Evolutionary conservation across 2,888 invertebrate genomes (phyloP).

Genomic region (Aporophyla nigra): DNA sequence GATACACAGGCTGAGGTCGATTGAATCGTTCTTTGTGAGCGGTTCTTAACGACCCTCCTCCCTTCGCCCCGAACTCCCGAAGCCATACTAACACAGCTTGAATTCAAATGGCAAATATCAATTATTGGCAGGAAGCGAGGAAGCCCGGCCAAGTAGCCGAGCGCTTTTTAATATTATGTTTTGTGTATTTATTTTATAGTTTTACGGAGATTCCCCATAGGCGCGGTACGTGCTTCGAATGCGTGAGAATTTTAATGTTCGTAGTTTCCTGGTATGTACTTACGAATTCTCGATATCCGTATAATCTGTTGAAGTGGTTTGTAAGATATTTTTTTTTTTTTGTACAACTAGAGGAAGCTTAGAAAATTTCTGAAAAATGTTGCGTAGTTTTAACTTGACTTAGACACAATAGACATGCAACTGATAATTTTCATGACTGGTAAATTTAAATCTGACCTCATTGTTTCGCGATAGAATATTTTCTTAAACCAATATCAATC

Average conservation of each 20-base stretch:
- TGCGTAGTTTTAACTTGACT: neutral
- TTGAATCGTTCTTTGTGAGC: conserved; percentile 78
- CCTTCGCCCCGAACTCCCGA: conserved; percentile 47
- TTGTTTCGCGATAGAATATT: neutral
- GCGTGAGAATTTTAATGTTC: conserved; percentile 48
- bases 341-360: neutral
- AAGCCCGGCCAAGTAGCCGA: conserved; percentile 50
- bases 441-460: neutral
- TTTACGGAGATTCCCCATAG: conserved; percentile 62
- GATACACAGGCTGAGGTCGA: conserved; percentile 79
- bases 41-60: conserved; percentile 72
- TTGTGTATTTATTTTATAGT: conserved; percentile 69
- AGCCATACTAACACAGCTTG: conserved; percentile 75
- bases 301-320: conserved; percentile 49
- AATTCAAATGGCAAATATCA: conserved; percentile 85
- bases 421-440: neutral
- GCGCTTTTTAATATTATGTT: conserved; percentile 67
- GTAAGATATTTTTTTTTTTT: conserved; percentile 30
- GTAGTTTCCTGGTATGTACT: conserved; percentile 48
- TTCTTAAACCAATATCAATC: neutral
- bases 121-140: conserved; percentile 72
- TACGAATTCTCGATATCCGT: conserved; percentile 46
- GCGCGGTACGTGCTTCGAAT: conserved; percentile 64
- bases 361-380: conserved; percentile 3
- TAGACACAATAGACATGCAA: neutral